Percentiles rank a stretch among this genome's conserved stretches.
Evolutionary conservation across 2,797 vertebrate species (phyloP).

Genomic region (Limnodromus scolopaceus): DNA sequence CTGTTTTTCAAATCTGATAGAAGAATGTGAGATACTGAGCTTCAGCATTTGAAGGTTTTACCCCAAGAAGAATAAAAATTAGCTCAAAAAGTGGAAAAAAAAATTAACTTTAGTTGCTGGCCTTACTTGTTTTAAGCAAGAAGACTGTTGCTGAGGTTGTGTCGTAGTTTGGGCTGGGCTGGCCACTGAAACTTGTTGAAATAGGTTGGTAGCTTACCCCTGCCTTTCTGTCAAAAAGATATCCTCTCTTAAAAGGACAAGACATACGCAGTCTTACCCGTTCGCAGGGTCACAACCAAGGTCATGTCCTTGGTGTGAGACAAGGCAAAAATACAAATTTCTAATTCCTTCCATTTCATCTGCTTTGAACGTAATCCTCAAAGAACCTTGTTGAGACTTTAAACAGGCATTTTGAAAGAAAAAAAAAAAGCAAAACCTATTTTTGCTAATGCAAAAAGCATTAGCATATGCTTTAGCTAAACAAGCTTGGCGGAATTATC

Average conservation of each 20-base stretch:
- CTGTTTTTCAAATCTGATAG: not conserved
- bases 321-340: not conserved
- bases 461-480: not conserved
- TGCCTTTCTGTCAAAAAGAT: not conserved
- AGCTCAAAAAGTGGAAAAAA: not conserved
- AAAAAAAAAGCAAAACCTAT: not conserved
- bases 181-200: not conserved
- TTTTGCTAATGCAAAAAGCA: too few relatives aligned
- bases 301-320: not conserved
- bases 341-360: not conserved
- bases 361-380: not conserved
- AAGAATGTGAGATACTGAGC: not conserved
- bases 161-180: not conserved
- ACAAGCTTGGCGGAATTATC: not conserved
- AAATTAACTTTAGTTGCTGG: not conserved
- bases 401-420: not conserved
- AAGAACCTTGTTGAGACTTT: not conserved
- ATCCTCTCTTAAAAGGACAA: not conserved
- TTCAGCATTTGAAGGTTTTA: not conserved
- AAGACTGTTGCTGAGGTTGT: not conserved
- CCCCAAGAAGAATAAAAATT: not conserved
- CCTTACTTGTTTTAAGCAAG: not conserved
- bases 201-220: not conserved
- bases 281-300: not conserved
- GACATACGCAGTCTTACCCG: fast-evolving